A percentile compares a stretch with the other conserved stretches of the same genome.
phyloP scores from a whole-genome alignment of 2,113 vertebrate species.

The Suricata suricatta region DNA sequence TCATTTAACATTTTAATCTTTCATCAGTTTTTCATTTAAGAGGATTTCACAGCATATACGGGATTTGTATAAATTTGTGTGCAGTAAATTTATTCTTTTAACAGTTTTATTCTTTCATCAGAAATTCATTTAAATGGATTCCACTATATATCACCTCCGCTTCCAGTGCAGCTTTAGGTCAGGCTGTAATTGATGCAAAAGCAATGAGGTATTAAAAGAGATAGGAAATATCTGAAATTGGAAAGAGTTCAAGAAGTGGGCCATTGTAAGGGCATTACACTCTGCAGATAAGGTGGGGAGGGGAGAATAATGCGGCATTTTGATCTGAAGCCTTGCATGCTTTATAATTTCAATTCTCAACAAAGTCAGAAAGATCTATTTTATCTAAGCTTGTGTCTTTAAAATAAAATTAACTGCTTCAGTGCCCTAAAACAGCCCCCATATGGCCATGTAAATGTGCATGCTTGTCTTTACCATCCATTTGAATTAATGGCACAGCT shows the following conservation, averaged over 20 bases:
- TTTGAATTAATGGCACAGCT: constrained; percentile 60
- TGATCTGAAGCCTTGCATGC: constrained; percentile 57
- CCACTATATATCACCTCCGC: constrained; percentile 85
- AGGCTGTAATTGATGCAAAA: constrained; percentile 88
- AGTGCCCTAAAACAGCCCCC: constrained; percentile 52
- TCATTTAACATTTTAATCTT: constrained; percentile 89
- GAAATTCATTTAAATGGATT: constrained; percentile 89
- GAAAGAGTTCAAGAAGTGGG: constrained; percentile 83
- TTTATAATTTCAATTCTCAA: constrained; percentile 72
- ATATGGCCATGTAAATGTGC: not conserved
- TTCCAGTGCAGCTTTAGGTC: constrained; percentile 85
- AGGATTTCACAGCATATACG: constrained; percentile 84
- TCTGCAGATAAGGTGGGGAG: constrained; percentile 44
- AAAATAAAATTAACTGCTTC: constrained; percentile 69
- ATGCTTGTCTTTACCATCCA: constrained; percentile 21
- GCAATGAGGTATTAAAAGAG: constrained; percentile 87
- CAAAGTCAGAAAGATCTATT: constrained; percentile 60
- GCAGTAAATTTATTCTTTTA: constrained; percentile 88
- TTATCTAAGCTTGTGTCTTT: constrained; percentile 54
- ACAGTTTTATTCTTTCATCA: constrained; percentile 90
- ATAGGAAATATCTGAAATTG: constrained; percentile 85
- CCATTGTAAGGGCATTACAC: constrained; percentile 75
- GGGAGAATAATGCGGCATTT: constrained; percentile 54
- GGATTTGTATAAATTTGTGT: constrained; percentile 88
- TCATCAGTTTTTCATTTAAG: constrained; percentile 86